Evolutionary conservation across 2,888 invertebrate genomes (phyloP), one percentile per base, ranked within the genome.

Genomic region (Nephrotoma flavescens): DNA sequence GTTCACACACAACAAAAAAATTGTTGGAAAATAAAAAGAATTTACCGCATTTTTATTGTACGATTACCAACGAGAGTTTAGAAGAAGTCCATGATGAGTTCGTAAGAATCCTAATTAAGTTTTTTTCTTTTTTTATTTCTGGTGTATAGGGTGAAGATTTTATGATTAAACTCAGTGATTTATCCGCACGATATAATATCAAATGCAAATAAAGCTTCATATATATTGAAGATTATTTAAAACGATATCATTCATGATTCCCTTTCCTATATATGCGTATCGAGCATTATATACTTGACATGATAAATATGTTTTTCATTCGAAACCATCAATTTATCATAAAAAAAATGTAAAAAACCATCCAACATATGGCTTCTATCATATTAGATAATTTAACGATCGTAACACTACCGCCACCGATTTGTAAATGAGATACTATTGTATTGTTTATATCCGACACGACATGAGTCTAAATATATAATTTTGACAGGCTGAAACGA

Each of bases 1-100:
- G 90, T 89, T 89, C 89, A 89, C 89, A 88, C 89, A 86, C 84
- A 87, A 85, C 86, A 87, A 89, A 89, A 87, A 89, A 89, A 71
- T 31, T 71, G 52, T 15, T 57, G 9, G 31, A 71, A 52, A 31
- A 71, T 71, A 71, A 71, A 71, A 71, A 71, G 71, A 71, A 71
- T 71, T 71, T 71, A 71, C 71, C 71, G 71, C 71, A 71, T 71
- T 71, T 71, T 71, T 9, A 71, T 9, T 52, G 15, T 52, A 15
- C n/a, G 71, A 71, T 71, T 71, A 9, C 71, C 71, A 71, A 31
- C 71, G 71, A 31, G 71, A 71, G 71, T 71, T 71, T 71, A 71
- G 71, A 71, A 31, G 9, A 71, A 71, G 31, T 31, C 31, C 71
- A 71, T 71, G 71, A 71, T 71, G 71, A 71, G 19, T 71, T 71